phyloP scores from a whole-genome alignment of 2,888 invertebrate species.

The Malacosoma neustria region DNA sequence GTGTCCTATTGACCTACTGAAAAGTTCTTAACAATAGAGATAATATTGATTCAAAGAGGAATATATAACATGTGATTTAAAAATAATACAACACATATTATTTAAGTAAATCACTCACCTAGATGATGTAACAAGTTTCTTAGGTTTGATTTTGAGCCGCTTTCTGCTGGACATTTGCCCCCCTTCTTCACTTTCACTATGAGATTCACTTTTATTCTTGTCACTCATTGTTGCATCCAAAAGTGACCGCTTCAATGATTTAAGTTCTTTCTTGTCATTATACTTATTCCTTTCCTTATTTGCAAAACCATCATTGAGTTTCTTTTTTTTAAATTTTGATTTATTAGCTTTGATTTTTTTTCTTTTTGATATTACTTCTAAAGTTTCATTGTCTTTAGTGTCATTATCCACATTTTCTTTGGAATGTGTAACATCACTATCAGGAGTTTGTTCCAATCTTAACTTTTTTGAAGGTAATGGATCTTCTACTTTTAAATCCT shows the following conservation, averaged over 20 bases:
- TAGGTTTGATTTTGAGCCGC: slow-evolving; percentile 63
- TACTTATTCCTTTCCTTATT: slow-evolving; percentile 23
- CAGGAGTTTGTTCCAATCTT: slow-evolving; percentile 53
- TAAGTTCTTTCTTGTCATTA: slow-evolving; percentile 36
- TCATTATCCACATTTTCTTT: slow-evolving; percentile 41
- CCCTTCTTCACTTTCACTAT: slow-evolving; percentile 60
- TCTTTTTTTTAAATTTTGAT: slow-evolving; percentile 59
- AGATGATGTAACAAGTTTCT: slow-evolving; percentile 53
- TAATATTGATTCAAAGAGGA: too few species aligned
- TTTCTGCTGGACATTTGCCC: slow-evolving; percentile 54
- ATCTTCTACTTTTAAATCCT: slow-evolving; percentile 46
- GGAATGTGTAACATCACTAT: slow-evolving; percentile 56
- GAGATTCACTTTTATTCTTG: slow-evolving; percentile 63
- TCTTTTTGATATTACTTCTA: slow-evolving; percentile 41
- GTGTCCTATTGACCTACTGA: too few species aligned
- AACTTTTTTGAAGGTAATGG: slow-evolving; percentile 55
- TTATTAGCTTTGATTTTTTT: slow-evolving; percentile 61
- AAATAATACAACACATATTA: slow-evolving; percentile 2
- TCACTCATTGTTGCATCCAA: slow-evolving; percentile 50
- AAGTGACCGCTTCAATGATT: slow-evolving; percentile 52
- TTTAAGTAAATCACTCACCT: slow-evolving; percentile 29
- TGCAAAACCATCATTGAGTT: slow-evolving; percentile 24
- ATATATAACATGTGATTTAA: slow-evolving; percentile 1
- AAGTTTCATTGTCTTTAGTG: slow-evolving; percentile 32
- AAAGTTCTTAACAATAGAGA: too few species aligned